These are phyloP conservation scores for Coilia nasus DNA, from an alignment of 2,797 vertebrate species.

Conservation along the genomic window DNA sequence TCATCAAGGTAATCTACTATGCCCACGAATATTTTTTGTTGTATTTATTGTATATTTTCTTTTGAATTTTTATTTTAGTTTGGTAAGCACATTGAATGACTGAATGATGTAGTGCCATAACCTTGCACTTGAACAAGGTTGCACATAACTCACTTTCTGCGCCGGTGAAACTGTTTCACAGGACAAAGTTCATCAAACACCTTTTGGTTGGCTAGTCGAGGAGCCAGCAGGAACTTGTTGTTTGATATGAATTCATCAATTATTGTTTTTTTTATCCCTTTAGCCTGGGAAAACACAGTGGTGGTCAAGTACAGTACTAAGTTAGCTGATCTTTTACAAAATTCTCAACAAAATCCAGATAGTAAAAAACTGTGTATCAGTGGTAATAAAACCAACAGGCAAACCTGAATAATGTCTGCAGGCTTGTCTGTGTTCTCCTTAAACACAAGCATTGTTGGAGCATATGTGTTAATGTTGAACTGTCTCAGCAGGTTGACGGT, in stretches of 20 bases:
- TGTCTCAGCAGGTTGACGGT: constrained; percentile 82
- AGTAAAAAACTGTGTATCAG: not conserved
- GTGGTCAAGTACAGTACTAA: not conserved
- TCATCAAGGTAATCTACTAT: not conserved
- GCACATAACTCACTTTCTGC: constrained; percentile 84
- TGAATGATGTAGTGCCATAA: too few relatives aligned
- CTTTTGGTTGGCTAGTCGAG: constrained; percentile 92
- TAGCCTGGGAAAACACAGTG: constrained; percentile 73
- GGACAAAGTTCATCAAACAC: constrained; percentile 95
- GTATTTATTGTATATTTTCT: not conserved
- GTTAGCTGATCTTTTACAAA: not conserved
- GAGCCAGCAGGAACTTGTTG: constrained; percentile 90
- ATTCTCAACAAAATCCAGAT: not conserved
- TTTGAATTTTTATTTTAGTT: too few relatives aligned
- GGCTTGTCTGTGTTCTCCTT: constrained; percentile 88
- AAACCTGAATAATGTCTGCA: constrained; percentile 87
- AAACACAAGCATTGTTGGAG: constrained; percentile 90
- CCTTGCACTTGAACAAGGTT: not conserved
- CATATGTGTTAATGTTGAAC: constrained; percentile 89
- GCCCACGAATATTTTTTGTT: not conserved
- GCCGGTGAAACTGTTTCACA: constrained; percentile 90
- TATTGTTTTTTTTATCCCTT: constrained; percentile 92
- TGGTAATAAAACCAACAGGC: not conserved
- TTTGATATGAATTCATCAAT: constrained; percentile 94
- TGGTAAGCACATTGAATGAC: too few relatives aligned